Evolutionary conservation across 2,888 invertebrate genomes (phyloP).

Genomic region (Mythimna vitellina): DNA sequence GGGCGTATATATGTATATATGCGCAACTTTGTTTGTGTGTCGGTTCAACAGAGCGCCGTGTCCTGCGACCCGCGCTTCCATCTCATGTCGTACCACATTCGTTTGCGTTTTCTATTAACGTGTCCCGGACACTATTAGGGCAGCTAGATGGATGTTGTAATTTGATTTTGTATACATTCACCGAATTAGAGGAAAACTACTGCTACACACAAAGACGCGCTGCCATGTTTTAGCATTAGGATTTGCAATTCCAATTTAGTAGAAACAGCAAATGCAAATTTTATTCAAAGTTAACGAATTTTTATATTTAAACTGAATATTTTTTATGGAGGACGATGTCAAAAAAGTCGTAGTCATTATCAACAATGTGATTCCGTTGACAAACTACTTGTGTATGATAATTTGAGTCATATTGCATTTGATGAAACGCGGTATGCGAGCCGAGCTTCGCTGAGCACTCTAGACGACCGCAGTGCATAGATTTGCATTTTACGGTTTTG

Average conservation of each 20-base stretch:
- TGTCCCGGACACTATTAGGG: slow-evolving; percentile 83
- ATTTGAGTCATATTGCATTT: slow-evolving; percentile 87
- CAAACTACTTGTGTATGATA: slow-evolving; percentile 84
- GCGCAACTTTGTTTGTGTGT: slow-evolving; percentile 69
- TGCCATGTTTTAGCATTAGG: slow-evolving; percentile 54
- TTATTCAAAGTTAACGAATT: slow-evolving; percentile 42
- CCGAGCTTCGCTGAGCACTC: slow-evolving; percentile 80
- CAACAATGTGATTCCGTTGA: slow-evolving; percentile 76
- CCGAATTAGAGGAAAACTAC: slow-evolving; percentile 75
- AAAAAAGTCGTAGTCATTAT: slow-evolving; percentile 66
- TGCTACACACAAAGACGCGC: slow-evolving; percentile 57
- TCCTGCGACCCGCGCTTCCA: slow-evolving; percentile 78
- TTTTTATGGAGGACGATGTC: slow-evolving; percentile 36
- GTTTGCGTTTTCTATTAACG: slow-evolving; percentile 87
- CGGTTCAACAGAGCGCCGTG: slow-evolving; percentile 70
- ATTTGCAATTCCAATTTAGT: slow-evolving; percentile 61
- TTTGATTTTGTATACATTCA: slow-evolving; percentile 81
- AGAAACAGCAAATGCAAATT: slow-evolving; percentile 47
- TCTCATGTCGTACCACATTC: slow-evolving; percentile 81
- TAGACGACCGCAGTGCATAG: slow-evolving; percentile 89
- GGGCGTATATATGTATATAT: slow-evolving; percentile 74
- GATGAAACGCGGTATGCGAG: slow-evolving; percentile 82
- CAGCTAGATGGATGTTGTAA: slow-evolving; percentile 83
- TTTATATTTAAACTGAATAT: slow-evolving; percentile 44
- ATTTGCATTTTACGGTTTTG: slow-evolving; percentile 90